Percentiles rank a stretch among this genome's conserved stretches.
These are phyloP conservation scores for Artibeus lituratus DNA, from an alignment of 2,797 vertebrate species.

Conservation along the genomic window DNA sequence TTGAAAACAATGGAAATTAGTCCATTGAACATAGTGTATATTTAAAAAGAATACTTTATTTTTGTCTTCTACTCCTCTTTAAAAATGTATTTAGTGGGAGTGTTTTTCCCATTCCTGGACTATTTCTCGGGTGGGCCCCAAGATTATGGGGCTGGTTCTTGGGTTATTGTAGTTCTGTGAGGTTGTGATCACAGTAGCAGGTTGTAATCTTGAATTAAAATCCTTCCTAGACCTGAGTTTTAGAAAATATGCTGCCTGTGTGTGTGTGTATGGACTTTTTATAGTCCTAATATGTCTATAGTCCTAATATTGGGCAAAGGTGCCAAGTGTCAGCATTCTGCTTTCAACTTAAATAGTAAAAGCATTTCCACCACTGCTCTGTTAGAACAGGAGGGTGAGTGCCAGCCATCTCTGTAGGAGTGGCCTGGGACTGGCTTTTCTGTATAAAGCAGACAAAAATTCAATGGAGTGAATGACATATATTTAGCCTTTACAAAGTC, in stretches of 20 bases:
- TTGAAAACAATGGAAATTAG: not conserved
- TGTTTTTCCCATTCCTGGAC: not conserved
- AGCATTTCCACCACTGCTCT: not conserved
- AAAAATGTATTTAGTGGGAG: not conserved
- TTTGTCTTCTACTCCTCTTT: not conserved
- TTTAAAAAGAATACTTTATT: not conserved
- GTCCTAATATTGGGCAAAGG: not conserved
- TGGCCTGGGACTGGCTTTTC: not conserved
- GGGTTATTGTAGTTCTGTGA: not conserved
- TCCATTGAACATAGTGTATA: not conserved
- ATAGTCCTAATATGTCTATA: not conserved
- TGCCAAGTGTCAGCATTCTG: not conserved
- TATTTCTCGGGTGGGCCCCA: not conserved
- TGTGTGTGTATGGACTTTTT: not conserved
- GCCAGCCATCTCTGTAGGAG: not conserved
- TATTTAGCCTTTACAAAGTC: not conserved
- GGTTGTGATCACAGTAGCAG: not conserved
- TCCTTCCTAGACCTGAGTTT: not conserved
- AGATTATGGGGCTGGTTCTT: not conserved
- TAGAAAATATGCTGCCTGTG: not conserved
- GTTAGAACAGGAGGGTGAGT: not conserved
- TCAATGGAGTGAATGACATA: not conserved
- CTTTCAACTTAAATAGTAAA: not conserved
- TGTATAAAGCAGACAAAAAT: not conserved
- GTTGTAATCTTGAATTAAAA: not conserved